phyloP scores from a whole-genome alignment of 2,797 vertebrate species.

The Sebastes paucispinis region DNA sequence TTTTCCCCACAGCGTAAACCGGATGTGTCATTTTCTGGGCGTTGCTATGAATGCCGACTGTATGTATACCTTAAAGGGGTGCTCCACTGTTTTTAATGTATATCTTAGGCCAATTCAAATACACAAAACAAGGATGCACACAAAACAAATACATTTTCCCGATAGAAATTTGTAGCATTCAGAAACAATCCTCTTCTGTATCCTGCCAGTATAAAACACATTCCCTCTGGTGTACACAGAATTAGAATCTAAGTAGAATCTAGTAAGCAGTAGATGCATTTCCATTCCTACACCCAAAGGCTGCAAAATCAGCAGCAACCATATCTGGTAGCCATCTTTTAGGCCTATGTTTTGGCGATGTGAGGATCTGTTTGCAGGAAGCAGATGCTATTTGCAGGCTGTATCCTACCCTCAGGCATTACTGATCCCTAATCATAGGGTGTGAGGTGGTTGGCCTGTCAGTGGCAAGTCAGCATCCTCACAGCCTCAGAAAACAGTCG shows the following conservation, averaged over 20 bases:
- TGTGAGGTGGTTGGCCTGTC: slow-evolving; percentile 45
- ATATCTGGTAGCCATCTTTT: slow-evolving; percentile 7
- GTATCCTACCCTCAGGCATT: slow-evolving; percentile 40
- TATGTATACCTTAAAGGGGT: not conserved
- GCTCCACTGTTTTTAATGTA: not conserved
- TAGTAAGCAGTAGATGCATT: not conserved
- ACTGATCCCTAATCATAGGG: slow-evolving; percentile 67
- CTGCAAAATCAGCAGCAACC: not conserved
- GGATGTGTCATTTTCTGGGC: too few relatives aligned
- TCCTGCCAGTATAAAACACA: not conserved
- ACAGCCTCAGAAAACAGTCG: slow-evolving; percentile 12
- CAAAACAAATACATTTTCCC: not conserved
- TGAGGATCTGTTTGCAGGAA: slow-evolving; percentile 42
- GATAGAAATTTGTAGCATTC: not conserved
- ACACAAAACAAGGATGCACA: not conserved
- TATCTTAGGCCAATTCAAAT: not conserved
- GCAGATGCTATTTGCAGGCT: slow-evolving; percentile 43
- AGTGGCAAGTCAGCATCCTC: slow-evolving; percentile 45
- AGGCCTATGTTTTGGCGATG: slow-evolving; percentile 14
- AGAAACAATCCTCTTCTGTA: not conserved
- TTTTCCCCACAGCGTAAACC: too few relatives aligned
- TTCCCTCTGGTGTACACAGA: not conserved
- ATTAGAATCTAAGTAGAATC: not conserved
- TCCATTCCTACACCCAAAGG: not conserved
- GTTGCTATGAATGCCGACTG: too few relatives aligned